These are phyloP conservation scores for Sarcophaga carnaria DNA, from an alignment of 2,888 invertebrate species.

Conservation along the genomic window DNA sequence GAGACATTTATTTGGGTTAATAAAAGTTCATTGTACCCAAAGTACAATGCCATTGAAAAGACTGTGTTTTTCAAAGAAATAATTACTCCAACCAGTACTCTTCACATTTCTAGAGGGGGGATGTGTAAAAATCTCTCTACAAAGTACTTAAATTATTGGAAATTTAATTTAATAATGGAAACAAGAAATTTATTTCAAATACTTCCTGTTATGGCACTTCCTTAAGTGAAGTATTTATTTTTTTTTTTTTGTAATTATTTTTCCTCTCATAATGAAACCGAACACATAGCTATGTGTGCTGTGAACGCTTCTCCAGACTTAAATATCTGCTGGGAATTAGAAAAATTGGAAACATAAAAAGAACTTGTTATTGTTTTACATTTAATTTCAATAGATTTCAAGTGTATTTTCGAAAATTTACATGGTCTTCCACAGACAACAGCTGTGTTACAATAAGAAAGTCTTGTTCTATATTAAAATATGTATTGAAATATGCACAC, in stretches of 20 bases:
- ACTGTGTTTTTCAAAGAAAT: not conserved
- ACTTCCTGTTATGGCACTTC: too few relatives aligned
- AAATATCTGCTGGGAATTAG: not conserved
- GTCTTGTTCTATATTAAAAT: not conserved
- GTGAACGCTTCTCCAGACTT: not conserved
- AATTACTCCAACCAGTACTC: too few relatives aligned
- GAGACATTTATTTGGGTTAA: conserved; percentile 45
- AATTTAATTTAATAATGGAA: too few relatives aligned
- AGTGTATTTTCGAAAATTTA: not conserved
- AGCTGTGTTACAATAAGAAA: not conserved
- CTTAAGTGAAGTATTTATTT: not conserved
- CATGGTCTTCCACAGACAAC: not conserved
- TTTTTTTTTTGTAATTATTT: not conserved
- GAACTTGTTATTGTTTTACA: not conserved
- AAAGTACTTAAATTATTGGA: too few relatives aligned
- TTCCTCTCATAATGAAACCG: too few relatives aligned
- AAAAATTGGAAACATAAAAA: not conserved
- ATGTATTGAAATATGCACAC: too few relatives aligned
- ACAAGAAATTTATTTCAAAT: too few relatives aligned
- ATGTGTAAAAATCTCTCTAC: too few relatives aligned
- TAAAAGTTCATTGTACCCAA: conserved; percentile 41
- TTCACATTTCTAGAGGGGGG: too few relatives aligned
- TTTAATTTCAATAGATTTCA: too few relatives aligned
- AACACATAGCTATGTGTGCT: too few relatives aligned
- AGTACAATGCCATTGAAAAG: conserved; percentile 2